Percentiles rank a stretch among this genome's conserved stretches.
These are phyloP conservation scores for Drosophila subquinaria DNA, from an alignment of 2,888 invertebrate species.

Conservation along the genomic window DNA sequence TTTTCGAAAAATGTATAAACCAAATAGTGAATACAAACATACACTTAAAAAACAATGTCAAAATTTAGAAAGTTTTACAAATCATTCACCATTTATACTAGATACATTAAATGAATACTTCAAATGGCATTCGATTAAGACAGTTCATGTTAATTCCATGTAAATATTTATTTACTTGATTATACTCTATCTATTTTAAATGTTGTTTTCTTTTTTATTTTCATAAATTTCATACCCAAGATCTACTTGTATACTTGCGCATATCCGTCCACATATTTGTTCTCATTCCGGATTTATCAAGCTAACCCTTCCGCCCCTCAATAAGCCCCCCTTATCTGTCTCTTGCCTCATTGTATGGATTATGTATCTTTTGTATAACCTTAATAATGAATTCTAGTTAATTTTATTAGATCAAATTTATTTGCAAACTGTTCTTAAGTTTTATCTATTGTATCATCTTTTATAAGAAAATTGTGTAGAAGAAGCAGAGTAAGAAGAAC, in stretches of 20 bases:
- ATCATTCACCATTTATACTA: conserved; percentile 38
- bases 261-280: conserved; percentile 77
- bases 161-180: conserved; percentile 41
- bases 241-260: conserved; percentile 67
- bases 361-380: conserved; percentile 20
- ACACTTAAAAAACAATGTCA: conserved; percentile 31
- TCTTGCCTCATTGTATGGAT: neutral
- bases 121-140: conserved; percentile 19
- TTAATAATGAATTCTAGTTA: conserved; percentile 63
- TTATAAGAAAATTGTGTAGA: conserved; percentile 66
- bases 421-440: conserved; percentile 52
- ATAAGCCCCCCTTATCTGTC: neutral
- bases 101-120: conserved; percentile 22
- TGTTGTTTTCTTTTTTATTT: conserved; percentile 5
- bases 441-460: conserved; percentile 60
- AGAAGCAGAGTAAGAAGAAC: conserved; percentile 18
- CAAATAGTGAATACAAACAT: conserved; percentile 41
- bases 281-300: conserved; percentile 37
- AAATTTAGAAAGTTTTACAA: conserved; percentile 78
- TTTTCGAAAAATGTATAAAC: conserved; percentile 78
- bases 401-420: conserved; percentile 74
- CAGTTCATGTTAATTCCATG: conserved; percentile 30
- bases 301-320: conserved; percentile 10
- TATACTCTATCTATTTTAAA: neutral
- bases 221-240: conserved; percentile 27